phyloP scores from a whole-genome alignment of 2,888 invertebrate genomes.

The Euproctis similis region DNA sequence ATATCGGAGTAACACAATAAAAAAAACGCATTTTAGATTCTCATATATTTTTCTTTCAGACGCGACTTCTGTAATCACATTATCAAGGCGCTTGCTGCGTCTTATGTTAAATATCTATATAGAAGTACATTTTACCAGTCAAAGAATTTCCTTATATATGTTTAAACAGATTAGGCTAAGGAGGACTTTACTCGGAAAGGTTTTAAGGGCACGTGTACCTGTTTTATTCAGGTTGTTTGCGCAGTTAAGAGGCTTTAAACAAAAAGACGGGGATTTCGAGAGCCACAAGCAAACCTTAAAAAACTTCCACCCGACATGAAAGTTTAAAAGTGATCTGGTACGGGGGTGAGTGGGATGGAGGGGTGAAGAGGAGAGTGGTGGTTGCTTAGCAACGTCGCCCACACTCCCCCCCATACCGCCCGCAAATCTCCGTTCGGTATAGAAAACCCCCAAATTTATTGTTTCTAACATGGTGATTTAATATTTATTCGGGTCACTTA shows the following conservation, averaged over 20 bases:
- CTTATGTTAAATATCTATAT: constrained; percentile 19
- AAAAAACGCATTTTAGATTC: too few relatives aligned
- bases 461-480: constrained; percentile 48
- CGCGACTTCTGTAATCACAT: constrained; percentile 13
- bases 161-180: constrained; percentile 19
- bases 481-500: too few relatives aligned
- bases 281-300: constrained; percentile 72
- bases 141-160: constrained; percentile 21
- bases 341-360: constrained; percentile 26
- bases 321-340: constrained; percentile 73
- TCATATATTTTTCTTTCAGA: constrained; percentile 9
- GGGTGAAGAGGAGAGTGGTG: constrained; percentile 22
- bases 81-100: constrained; percentile 18
- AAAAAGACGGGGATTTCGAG: constrained; percentile 64
- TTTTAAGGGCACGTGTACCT: constrained; percentile 20
- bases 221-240: constrained; percentile 35
- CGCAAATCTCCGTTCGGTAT: constrained; percentile 68
- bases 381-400: constrained; percentile 63
- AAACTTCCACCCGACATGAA: constrained; percentile 74
- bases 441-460: constrained; percentile 62
- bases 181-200: constrained; percentile 16
- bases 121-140: constrained; percentile 23
- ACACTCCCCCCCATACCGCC: constrained; percentile 54
- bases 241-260: constrained; percentile 52
- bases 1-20: too few relatives aligned